phyloP scores from a whole-genome alignment of 1,140 invertebrate genomes.

The Drosophila ficusphila region DNA sequence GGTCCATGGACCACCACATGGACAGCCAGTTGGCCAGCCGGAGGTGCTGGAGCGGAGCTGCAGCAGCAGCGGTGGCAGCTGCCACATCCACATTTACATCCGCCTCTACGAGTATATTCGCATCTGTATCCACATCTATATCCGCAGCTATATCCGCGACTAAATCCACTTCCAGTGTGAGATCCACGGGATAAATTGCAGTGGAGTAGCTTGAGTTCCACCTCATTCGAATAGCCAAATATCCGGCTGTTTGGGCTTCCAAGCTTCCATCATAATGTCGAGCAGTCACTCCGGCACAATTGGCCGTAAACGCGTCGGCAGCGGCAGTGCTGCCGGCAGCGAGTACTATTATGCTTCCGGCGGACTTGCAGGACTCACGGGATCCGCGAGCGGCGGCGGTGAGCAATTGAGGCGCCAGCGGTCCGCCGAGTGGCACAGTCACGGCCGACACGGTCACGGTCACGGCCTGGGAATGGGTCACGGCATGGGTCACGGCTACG shows the following conservation, averaged over 20 bases:
- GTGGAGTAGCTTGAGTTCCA: constrained; percentile 5
- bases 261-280: constrained; percentile 45
- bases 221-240: no score
- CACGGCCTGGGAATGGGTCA: constrained; percentile 29
- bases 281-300: constrained; percentile 84
- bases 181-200: not conserved
- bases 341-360: constrained; percentile 73
- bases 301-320: constrained; percentile 82
- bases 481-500: constrained; percentile 34
- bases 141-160: no score
- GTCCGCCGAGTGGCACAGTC: constrained; percentile 87
- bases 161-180: not conserved
- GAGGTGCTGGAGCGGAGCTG: constrained; percentile 11
- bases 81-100: constrained; percentile 1
- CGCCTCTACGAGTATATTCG: no score
- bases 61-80: constrained; percentile 17
- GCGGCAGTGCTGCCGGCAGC: constrained; percentile 72
- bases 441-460: constrained; percentile 77
- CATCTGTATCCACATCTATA: not conserved
- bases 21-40: constrained; percentile 11
- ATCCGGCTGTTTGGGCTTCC: not conserved
- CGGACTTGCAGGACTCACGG: not conserved
- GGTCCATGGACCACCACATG: constrained; percentile 28
- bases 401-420: constrained; percentile 86
- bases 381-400: constrained; percentile 18